Base-by-base conservation (phyloP, 1,140 invertebrate species). In the Papilio aristodemus region DNA sequence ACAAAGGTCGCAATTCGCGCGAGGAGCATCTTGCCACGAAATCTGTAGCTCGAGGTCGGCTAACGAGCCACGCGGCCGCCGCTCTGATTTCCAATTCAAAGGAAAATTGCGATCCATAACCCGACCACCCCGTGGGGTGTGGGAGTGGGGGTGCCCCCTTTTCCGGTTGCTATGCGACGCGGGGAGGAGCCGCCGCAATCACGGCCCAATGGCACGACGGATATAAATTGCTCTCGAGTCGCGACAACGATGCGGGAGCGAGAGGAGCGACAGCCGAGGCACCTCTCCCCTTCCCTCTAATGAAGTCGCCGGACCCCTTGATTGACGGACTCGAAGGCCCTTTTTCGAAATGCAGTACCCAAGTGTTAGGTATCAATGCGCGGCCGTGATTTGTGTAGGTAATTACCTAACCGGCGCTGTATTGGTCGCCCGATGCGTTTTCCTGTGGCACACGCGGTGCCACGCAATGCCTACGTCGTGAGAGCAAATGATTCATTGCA, bases 151-250 rank as follows among this genome's bases (percentile, higher is more conserved):
- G 89, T 85, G 83, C 81, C 83, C 79, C 79, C 83, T 82, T 80
- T 81, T 83, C 76, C 88, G 88, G 93, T 93, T 88, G 91, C 92
- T 91, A 93, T 91, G 93, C 84, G 92, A 93, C 93, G 88, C 90
- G 91, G 92, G 92, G 92, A 91, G 92, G 91, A 90, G 90, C 80
- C 83, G 77, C 88, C 82, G 84, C 85, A 92, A 92, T 92, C 91
- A 91, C 89, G 86, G 91, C 87, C 89, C 91, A 92, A 92, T 92
- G 76, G 91, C 88, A 90, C 91, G 92, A 92, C 92, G 92, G 92
- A 92, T 92, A 92, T 92, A 92, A 92, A 92, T 92, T 92, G 91
- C 85, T 91, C 86, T 81, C 76, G 75, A 81, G 80, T 79, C 84
- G 85, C 83, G 87, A 89, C 86, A 84, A 74, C 82, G 77, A 74